Evolutionary conservation across 92 coral and sea anemone species (phyloP), one percentile per base, ranked within the genome.

Genomic region (Galaxea fascicularis): DNA sequence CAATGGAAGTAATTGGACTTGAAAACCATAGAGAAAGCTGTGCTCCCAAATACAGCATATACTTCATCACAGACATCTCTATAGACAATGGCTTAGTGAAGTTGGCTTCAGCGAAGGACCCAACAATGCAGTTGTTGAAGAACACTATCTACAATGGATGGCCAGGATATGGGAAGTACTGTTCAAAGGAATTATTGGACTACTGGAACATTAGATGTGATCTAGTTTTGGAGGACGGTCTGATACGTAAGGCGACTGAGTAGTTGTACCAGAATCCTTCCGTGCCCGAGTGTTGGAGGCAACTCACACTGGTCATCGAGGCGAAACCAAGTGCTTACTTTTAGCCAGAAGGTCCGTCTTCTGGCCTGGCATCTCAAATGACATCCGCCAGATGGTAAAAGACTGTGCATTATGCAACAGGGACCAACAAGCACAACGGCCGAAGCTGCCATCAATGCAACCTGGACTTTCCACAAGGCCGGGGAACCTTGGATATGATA

Each of bases 161-260:
- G 88, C 89, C 88, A 47, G 6, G 68, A 7, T 22, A 84, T 52
- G 79, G 89, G 60, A 85, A 79, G 16, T 77, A 83, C 65, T 84
- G 89, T 47, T 86, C 88, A 45, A 45, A 73, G 72, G 89, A 91
- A 54, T 69, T 91, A 25, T 65, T 79, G 76, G 74, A 75, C 14
- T 91, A 86, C 63, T 88, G 90, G 92, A 89, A 89, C 80, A 69
- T 45, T 28, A 80, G 93, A 35, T 92, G 90, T 49, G 91, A 92
- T 35, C 78, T 89, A 15, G 88, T 89, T 27, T 35, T 89, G 20
- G 89, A 92, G 26, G 90, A 85, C 46, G 93, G 86, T n/a, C 77
- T 73, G 56, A 52, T 64, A 16, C 87, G 65, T 39, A 79, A 75
- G 81, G 78, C 25, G 80, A 83, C 52, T 24, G 72, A 47, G 60